Evolutionary conservation across 2,888 invertebrate species (phyloP).

Genomic region (Gastracanthus pulcherrimus): DNA sequence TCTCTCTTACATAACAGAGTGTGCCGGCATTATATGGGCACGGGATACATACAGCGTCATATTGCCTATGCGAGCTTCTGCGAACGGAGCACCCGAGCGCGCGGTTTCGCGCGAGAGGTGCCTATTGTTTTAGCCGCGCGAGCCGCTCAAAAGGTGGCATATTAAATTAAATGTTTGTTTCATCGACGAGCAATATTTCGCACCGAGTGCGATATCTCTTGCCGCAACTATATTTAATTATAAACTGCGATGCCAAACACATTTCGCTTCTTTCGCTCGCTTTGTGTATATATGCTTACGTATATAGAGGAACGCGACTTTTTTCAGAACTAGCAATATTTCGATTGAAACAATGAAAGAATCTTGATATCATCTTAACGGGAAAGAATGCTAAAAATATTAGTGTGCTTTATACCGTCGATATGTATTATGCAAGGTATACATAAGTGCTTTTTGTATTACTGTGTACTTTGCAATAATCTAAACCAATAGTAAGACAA

Average conservation of each 20-base stretch:
- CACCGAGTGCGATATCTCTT: background rate
- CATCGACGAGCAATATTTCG: conserved; percentile 42
- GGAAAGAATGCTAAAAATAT: conserved; percentile 10
- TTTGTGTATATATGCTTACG: background rate
- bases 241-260: background rate
- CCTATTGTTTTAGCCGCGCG: conserved; percentile 37
- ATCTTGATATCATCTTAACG: conserved; percentile 4
- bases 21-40: background rate
- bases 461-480: too few relatives aligned
- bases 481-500: too few relatives aligned
- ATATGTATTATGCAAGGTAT: background rate
- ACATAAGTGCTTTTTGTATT: background rate
- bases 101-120: too few relatives aligned
- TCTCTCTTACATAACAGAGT: conserved; percentile 42
- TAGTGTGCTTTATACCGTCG: background rate
- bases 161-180: conserved; percentile 47
- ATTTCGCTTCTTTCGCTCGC: background rate
- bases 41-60: background rate
- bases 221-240: conserved; percentile 32
- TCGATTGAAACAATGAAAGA: conserved; percentile 30
- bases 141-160: conserved; percentile 28
- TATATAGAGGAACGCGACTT: background rate
- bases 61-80: conserved; percentile 32
- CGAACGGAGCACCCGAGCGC: too few relatives aligned
- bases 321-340: background rate